Conservation (phyloP, 1,140 invertebrate species). For the Drosophila miranda region DNA sequence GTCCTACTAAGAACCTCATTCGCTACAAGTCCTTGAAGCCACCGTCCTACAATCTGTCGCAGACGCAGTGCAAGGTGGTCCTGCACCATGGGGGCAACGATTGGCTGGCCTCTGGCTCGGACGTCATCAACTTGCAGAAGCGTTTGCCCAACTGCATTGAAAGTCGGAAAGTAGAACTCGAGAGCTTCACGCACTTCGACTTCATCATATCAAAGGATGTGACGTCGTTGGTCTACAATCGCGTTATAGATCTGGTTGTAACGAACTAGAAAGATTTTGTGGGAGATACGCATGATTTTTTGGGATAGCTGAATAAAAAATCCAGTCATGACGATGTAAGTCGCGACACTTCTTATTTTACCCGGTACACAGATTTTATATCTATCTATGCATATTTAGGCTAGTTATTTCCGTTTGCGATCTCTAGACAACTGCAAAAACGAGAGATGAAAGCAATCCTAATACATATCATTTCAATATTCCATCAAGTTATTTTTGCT, state of each 20-base stretch:
- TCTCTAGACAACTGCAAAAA: too few species aligned
- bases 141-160: constrained; percentile 39
- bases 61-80: constrained; percentile 13
- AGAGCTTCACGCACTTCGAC: constrained; percentile 42
- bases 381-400: too few species aligned
- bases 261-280: too few species aligned
- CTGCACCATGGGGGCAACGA: constrained; percentile 29
- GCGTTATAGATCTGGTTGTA: neutral
- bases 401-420: too few species aligned
- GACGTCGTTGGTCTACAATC: constrained; percentile 15
- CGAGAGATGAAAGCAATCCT: too few species aligned
- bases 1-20: constrained; percentile 4
- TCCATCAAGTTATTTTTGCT: too few species aligned
- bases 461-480: too few species aligned
- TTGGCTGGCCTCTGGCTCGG: constrained; percentile 24
- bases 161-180: neutral
- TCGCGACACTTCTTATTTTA: too few species aligned
- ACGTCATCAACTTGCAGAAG: neutral
- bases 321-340: too few species aligned
- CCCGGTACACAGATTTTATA: too few species aligned
- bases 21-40: neutral
- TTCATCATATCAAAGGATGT: constrained; percentile 38
- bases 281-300: too few species aligned
- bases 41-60: constrained; percentile 37
- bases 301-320: too few species aligned